Evolutionary conservation across 2,888 invertebrate genomes (phyloP).

Genomic region (Scaptomyza polygonia): DNA sequence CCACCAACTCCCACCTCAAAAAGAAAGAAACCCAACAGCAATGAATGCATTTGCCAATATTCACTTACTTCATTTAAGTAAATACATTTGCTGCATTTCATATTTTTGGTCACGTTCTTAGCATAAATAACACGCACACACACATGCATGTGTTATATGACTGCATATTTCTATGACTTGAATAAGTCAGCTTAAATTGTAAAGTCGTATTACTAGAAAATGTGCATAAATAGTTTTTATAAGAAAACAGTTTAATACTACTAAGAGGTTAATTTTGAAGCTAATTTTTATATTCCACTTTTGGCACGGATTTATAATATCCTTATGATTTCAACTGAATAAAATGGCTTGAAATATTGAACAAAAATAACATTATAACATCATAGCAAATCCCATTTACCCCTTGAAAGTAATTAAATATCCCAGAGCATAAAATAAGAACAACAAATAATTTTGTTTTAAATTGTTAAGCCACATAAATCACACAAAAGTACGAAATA

Average conservation of each 20-base stretch:
- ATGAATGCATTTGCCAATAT: slow-evolving; percentile 70
- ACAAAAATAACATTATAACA: too few species aligned
- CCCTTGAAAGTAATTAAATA: too few species aligned
- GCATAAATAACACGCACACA: slow-evolving; percentile 73
- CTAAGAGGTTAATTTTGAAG: too few species aligned
- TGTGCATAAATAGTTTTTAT: background rate
- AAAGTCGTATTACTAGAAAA: background rate
- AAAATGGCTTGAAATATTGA: too few species aligned
- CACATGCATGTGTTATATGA: slow-evolving; percentile 9
- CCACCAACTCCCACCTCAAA: slow-evolving; percentile 1
- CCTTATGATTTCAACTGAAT: too few species aligned
- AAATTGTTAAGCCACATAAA: too few species aligned
- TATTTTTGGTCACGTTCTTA: slow-evolving; percentile 81
- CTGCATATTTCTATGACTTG: slow-evolving; percentile 28
- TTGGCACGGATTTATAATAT: too few species aligned
- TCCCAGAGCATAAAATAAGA: too few species aligned
- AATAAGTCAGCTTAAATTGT: slow-evolving; percentile 37
- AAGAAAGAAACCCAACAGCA: slow-evolving; percentile 9
- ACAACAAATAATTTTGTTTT: too few species aligned
- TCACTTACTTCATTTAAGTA: slow-evolving; percentile 76
- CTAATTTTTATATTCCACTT: too few species aligned
- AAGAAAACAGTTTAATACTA: background rate
- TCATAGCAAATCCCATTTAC: too few species aligned
- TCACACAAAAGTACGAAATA: too few species aligned
- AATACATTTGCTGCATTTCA: slow-evolving; percentile 77